Percentiles rank a stretch among this genome's conserved stretches.
Conservation (phyloP, 2,797 vertebrate genomes). For the Parotocinclus haroldoi region DNA sequence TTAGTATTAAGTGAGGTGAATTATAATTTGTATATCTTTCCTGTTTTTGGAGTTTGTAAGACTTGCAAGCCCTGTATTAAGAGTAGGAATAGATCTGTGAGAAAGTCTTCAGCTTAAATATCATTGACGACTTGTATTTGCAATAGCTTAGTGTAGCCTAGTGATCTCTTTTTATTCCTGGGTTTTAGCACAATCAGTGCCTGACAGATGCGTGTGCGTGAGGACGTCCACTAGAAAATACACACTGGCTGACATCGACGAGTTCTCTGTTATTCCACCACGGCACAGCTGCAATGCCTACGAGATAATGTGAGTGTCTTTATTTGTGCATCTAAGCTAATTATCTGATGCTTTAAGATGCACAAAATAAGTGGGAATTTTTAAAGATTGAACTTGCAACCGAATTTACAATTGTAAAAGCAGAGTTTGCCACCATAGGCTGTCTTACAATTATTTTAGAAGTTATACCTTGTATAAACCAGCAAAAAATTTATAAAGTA, state of each 20-base stretch:
- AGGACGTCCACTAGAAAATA: not conserved
- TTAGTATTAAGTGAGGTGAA: not conserved
- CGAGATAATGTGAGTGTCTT: constrained; percentile 67
- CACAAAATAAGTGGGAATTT: not conserved
- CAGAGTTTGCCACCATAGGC: too few species aligned
- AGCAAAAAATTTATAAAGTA: too few species aligned
- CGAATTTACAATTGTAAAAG: too few species aligned
- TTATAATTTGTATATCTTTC: not conserved
- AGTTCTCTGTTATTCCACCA: constrained; percentile 59
- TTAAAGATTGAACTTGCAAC: too few species aligned
- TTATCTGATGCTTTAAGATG: not conserved
- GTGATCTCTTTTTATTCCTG: constrained; percentile 18
- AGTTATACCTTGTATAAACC: too few species aligned
- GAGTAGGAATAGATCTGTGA: too few species aligned
- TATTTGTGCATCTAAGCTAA: not conserved
- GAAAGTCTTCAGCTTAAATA: too few species aligned
- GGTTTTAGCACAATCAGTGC: constrained; percentile 3
- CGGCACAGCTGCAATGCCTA: constrained; percentile 51
- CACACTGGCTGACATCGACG: constrained; percentile 44
- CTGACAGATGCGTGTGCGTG: constrained; percentile 41
- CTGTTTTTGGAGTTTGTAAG: too few species aligned
- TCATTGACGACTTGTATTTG: not conserved
- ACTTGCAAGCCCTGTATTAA: not conserved
- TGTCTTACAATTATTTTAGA: too few species aligned
- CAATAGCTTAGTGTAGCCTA: not conserved